These are phyloP conservation scores for Burhinus bistriatus DNA, from an alignment of 2,113 vertebrate species.

Conservation along the genomic window DNA sequence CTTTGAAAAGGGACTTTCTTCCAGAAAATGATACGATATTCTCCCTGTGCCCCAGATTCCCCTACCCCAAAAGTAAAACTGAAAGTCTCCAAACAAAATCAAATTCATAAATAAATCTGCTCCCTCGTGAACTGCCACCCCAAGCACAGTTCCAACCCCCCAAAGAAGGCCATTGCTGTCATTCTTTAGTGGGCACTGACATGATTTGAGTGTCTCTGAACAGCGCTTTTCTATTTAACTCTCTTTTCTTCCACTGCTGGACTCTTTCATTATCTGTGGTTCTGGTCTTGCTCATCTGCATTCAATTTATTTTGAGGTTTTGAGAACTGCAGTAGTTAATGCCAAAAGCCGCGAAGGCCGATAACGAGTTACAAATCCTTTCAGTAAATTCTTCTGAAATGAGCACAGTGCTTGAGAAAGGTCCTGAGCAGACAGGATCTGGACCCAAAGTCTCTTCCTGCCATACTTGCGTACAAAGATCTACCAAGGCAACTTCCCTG, in stretches of 20 bases:
- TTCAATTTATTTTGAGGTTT: not conserved
- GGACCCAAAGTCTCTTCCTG: not conserved
- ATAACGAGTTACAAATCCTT: not conserved
- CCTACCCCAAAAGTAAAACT: not conserved
- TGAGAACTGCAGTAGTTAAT: not conserved
- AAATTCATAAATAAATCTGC: not conserved
- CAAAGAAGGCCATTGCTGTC: not conserved
- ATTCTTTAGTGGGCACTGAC: not conserved
- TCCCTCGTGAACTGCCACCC: not conserved
- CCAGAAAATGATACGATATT: not conserved
- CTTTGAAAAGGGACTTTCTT: not conserved
- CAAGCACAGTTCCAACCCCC: not conserved
- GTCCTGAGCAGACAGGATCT: not conserved
- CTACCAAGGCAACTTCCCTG: not conserved
- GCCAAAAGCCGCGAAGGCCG: rapidly evolving
- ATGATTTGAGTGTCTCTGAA: not conserved
- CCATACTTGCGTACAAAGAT: not conserved
- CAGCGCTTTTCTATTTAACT: not conserved
- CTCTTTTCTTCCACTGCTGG: not conserved
- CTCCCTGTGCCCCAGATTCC: not conserved
- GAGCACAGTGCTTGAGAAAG: not conserved
- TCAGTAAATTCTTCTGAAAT: not conserved
- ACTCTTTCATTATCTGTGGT: not conserved
- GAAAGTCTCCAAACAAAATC: not conserved
- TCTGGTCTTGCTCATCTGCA: not conserved